Base-by-base conservation (phyloP, 2,797 vertebrate species). In the Simalia tracyae region DNA sequence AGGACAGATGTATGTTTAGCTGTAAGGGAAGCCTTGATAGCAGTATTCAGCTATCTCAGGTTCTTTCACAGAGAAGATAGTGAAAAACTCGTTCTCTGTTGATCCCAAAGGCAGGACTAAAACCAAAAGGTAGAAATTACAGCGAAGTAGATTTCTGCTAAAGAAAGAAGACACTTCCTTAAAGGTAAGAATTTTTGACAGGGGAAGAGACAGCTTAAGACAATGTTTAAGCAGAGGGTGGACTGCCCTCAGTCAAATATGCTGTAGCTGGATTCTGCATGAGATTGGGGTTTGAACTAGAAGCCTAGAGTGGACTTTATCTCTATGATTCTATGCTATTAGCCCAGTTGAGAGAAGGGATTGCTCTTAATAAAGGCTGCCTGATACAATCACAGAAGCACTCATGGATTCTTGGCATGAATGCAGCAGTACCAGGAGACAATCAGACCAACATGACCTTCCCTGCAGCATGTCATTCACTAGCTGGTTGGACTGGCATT, bases 311-410 rank as follows among this genome's bases (percentile, higher is more conserved):
- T 60, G n/a, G 56, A 60, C 31, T 60, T 57, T 86, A 57, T 59
- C 85, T 86, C 12, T 31, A 14, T 86, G 57, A 86, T 56, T 86
- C 85, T 59, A 86, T 59, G 59, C 28, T 89, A 17, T 68, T 28
- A 54, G 87, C 15, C 15, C 26, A 36, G 59, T 36, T 19, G 56
- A 59, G 57, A 22, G 31, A 60, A 87, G 17, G 57, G 86, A 26
- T 42, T 81, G 50, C 66, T 81, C 31, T 26, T 50, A 36, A 87
- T 59, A 87, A 60, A 87, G 87, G 66, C 57, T 26, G 17, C 28
- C 28, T 91, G 56, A 87, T 76, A 76, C 26, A 61, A 54, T 87
- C 86, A 84, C 42, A 31, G 89, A 46, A 90, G 81, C 76, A 90
- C 46, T 54, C 24, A 9, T 4, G 28, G 26, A n/a, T 31, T n/a